Evolutionary conservation across 2,888 invertebrate genomes (phyloP), one percentile per base, ranked within the genome.

Genomic region (Oxycera nigricornis): DNA sequence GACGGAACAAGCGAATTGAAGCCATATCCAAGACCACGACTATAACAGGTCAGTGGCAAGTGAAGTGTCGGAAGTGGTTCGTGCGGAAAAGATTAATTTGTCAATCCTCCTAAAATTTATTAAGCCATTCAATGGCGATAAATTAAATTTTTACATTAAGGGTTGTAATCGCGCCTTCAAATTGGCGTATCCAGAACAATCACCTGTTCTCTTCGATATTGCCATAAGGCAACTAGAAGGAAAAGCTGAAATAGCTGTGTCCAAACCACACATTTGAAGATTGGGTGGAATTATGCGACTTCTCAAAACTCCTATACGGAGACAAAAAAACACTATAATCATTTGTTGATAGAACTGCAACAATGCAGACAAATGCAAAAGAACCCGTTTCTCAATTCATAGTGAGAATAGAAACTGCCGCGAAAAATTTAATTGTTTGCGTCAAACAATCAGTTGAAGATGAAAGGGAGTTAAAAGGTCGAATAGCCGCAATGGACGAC

Each of bases 401-500:
- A 30, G 31, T 39, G 20, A 28, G 70, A n/a, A 41, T 74, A 4
- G 61, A 74, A 59, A 52, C 74, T 0, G 20, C 70, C 30, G 28
- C 57, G 7, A 70, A 70, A 70, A 3, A 50, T n/a, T 24, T 61
- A 1, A 7, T 74, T 14, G 52, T 41, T 20, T 70, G 67, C 7
- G 41, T 46, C 17, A 65, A 74, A 30, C 74, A 74, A 59, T 26
- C 24, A 2, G 30, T 57, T 11, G 46, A 68, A n/a, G 28, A 70
- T 14, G 24, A 68, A 46, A 9, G 14, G n/a, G 74, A 70, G 24
- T 26, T 74, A 20, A 59, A 61, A 4, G 70, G 70, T n/a, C 22
- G 70, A 11, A 30, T 74, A n/a, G 70, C 74, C n/a, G 41, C 74
- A 22, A 70, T 70, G 70, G 62, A 70, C n/a, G 70, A 74, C 22